Percentiles rank a stretch among this genome's conserved stretches.
Conservation (phyloP, 2,888 invertebrate genomes). For the Lomographa bimaculata region DNA sequence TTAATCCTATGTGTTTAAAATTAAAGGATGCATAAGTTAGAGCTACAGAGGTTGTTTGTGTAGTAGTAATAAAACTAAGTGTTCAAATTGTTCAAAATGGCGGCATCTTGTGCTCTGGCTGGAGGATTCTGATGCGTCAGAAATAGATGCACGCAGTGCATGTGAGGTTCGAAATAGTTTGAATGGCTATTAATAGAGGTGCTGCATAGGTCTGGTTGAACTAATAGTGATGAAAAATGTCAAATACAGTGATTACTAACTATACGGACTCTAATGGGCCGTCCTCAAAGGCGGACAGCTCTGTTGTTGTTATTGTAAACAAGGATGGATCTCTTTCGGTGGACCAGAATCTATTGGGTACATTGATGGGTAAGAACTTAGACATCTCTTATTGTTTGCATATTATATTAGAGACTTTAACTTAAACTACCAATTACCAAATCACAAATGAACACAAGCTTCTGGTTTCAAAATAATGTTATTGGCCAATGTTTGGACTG, state of each 20-base stretch:
- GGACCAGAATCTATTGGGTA: constrained; percentile 91
- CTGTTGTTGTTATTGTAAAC: constrained; percentile 92
- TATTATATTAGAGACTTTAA: too few species aligned
- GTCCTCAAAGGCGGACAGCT: constrained; percentile 85
- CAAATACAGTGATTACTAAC: constrained; percentile 81
- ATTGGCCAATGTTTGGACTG: too few species aligned
- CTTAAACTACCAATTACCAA: too few species aligned
- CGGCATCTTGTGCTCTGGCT: constrained; percentile 60
- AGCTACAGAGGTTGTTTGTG: too few species aligned
- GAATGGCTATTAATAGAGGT: constrained; percentile 73
- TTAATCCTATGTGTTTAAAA: too few species aligned
- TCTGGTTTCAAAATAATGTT: too few species aligned
- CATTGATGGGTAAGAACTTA: constrained; percentile 90
- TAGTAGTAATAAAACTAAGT: too few species aligned
- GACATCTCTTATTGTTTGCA: too few species aligned
- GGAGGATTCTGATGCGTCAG: constrained; percentile 59
- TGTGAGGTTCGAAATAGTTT: constrained; percentile 48
- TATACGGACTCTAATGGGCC: constrained; percentile 80
- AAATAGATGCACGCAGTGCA: constrained; percentile 73
- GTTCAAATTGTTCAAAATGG: constrained; percentile 67
- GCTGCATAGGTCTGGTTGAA: constrained; percentile 59
- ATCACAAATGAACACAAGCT: too few species aligned
- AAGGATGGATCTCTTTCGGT: constrained; percentile 93
- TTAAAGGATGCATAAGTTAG: too few species aligned
- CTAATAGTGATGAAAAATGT: constrained; percentile 71